Evolutionary conservation across 2,888 invertebrate genomes (phyloP).

Genomic region (Tiliacea citrago): DNA sequence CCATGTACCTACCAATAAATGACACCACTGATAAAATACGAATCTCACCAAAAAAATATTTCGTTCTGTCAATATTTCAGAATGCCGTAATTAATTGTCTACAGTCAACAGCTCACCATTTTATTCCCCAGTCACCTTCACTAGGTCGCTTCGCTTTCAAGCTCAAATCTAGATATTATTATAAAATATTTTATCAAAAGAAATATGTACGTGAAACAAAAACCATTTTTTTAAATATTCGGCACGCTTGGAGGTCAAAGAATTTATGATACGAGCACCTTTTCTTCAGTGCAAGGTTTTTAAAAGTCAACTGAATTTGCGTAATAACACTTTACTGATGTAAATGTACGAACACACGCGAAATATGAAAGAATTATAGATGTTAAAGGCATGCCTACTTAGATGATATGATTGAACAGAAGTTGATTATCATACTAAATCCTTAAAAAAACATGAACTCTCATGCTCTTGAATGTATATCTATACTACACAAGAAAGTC

Average conservation of each 20-base stretch:
- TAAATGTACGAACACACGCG: slow-evolving; percentile 26
- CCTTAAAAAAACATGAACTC: background rate
- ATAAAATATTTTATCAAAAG: slow-evolving; percentile 56
- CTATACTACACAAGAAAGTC: too few species aligned
- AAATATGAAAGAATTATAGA: slow-evolving; percentile 16
- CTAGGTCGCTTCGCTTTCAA: slow-evolving; percentile 29
- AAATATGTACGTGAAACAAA: slow-evolving; percentile 37
- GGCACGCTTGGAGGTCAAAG: slow-evolving; percentile 16
- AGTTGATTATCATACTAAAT: background rate
- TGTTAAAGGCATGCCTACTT: too few species aligned
- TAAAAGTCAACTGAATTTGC: slow-evolving; percentile 38
- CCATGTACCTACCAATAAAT: background rate
- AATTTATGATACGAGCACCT: slow-evolving; percentile 35
- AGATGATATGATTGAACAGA: background rate
- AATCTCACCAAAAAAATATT: slow-evolving; percentile 14
- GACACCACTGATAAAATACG: slow-evolving; percentile 15
- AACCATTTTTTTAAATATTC: slow-evolving; percentile 50
- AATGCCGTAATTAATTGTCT: slow-evolving; percentile 3
- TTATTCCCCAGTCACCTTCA: slow-evolving; percentile 37
- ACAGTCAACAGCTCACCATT: slow-evolving; percentile 30
- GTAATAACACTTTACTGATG: slow-evolving; percentile 44
- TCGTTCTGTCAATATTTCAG: slow-evolving; percentile 11
- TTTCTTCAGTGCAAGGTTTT: slow-evolving; percentile 25
- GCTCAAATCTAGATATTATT: slow-evolving; percentile 43
- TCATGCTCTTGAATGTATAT: too few species aligned